Evolutionary conservation across 2,888 invertebrate genomes (phyloP), one percentile per base, ranked within the genome.

Genomic region (Acronicta aceris): DNA sequence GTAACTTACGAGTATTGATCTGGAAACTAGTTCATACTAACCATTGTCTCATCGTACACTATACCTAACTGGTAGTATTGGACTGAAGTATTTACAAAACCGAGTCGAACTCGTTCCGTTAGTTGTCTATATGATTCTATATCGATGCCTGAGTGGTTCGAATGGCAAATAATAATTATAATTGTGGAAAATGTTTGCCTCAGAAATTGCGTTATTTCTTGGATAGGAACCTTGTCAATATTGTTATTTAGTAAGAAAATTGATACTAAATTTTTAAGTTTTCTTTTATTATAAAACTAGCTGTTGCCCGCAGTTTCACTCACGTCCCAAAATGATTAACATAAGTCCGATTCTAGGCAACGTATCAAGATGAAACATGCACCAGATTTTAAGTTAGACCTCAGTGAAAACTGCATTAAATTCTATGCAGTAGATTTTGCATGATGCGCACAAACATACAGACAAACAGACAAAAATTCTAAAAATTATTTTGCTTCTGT

Each of bases 211-310:
- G 5, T 36, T 13, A 54, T 41, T 17, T 27, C 16, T 43, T 9
- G 13, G 42, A 25, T 10, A n/a, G n/a, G n/a, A n/a, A 38, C 21
- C 15, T 56, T 50, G 48, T 46, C 52, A 45, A 51, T 55, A 58
- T 48, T 33, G 21, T 46, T 53, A 27, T 17, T 48, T 17, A 50
- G 17, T 40, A 8, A 27, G n/a, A 25, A 21, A 17, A 21, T 41
- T 48, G 13, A 17, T 12, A 7, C 13, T 48, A 1, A 25, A 16
- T 9, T 41, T 13, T 25, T 10, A 16, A 13, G 0, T 6, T 13
- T 36, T 36, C 3, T 13, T 12, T 12, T 27, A 7, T 7, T 27
- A 4, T 27, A 5, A 27, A 4, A 27, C 5, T 25, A 25, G 25
- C 5, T 25, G 25, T 5, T n/a, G n/a, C n/a, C n/a, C n/a, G n/a